A percentile compares a stretch with the other conserved stretches of the same genome.
Conservation (phyloP, 2,888 invertebrate genomes). For the Scelioninae gen. 1 region DNA sequence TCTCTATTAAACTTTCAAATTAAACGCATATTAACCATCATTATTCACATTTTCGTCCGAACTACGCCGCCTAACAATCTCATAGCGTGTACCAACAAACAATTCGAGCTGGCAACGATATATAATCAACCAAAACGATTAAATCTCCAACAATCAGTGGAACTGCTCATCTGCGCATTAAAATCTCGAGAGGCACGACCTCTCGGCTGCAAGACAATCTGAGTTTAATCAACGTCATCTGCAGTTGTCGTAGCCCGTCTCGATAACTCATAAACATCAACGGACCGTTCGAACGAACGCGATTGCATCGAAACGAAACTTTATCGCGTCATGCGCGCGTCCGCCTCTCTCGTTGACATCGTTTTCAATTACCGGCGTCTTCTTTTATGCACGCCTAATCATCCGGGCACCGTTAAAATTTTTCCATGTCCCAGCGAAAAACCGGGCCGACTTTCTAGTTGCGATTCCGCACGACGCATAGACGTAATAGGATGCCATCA, state of each 20-base stretch:
- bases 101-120: constrained; percentile 40
- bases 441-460: constrained; percentile 63
- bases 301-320: constrained; percentile 25
- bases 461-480: constrained; percentile 26
- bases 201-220: constrained; percentile 23
- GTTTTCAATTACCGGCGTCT: constrained; percentile 47
- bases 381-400: constrained; percentile 46
- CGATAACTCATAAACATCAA: constrained; percentile 45
- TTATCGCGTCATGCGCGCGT: constrained; percentile 19
- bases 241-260: constrained; percentile 34
- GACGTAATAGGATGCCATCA: constrained; percentile 39
- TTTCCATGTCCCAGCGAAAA: constrained; percentile 48
- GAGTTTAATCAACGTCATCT: constrained; percentile 45
- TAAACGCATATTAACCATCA: constrained; percentile 64
- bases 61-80: constrained; percentile 48
- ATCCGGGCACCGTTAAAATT: constrained; percentile 50
- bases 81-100: constrained; percentile 16
- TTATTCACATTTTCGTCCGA: constrained; percentile 47
- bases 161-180: constrained; percentile 39
- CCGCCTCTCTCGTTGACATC: constrained; percentile 42
- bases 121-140: constrained; percentile 58
- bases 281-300: constrained; percentile 28
- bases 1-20: constrained; percentile 62
- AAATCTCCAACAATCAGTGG: constrained; percentile 51
- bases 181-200: constrained; percentile 23